Percentiles rank a stretch among this genome's conserved stretches.
Conservation (phyloP, 1,140 invertebrate species). For the Wasmannia auropunctata region DNA sequence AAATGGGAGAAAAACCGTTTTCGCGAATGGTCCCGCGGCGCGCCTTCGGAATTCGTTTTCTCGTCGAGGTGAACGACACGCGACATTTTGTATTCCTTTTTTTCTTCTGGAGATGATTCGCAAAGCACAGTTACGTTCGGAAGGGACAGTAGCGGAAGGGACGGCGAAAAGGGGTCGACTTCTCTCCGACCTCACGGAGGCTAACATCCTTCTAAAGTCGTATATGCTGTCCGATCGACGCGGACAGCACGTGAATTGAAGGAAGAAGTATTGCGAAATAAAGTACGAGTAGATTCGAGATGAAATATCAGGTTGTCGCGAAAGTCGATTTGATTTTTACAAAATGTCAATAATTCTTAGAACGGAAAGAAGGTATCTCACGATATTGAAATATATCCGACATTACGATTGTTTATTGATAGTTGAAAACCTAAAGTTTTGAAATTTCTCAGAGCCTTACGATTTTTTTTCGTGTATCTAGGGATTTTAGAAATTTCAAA, state of each 20-base stretch:
- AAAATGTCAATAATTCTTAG: neutral
- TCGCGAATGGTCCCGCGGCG: constrained; percentile 45
- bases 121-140: constrained; percentile 37
- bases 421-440: neutral
- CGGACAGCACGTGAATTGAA: neutral
- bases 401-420: neutral
- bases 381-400: neutral
- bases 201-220: neutral
- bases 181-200: neutral
- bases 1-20: constrained; percentile 59
- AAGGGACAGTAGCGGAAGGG: neutral
- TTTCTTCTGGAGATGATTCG: neutral
- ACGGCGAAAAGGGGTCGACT: constrained; percentile 4
- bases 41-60: constrained; percentile 52
- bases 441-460: neutral
- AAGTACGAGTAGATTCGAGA: neutral
- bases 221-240: neutral
- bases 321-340: neutral
- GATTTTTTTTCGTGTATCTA: neutral
- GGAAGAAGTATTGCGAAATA: neutral
- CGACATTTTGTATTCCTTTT: constrained; percentile 46
- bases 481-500: neutral
- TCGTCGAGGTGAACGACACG: constrained; percentile 60
- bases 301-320: neutral
- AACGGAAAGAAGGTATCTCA: neutral